Base-by-base conservation (phyloP, 2,888 invertebrate species). In the Drosophila mimetica region DNA sequence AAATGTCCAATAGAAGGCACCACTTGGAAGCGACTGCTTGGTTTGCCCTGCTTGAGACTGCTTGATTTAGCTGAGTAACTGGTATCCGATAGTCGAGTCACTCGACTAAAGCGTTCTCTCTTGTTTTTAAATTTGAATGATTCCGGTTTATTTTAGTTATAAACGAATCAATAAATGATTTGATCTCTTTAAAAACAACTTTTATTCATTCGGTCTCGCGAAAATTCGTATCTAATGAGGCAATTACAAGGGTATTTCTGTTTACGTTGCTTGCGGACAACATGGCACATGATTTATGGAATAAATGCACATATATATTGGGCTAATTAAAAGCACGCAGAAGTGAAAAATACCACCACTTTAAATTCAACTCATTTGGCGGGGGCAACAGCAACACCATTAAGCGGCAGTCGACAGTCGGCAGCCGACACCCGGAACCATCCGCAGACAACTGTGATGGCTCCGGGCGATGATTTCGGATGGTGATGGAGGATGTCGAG, bases 241-340 rank as follows among this genome's bases (percentile, higher is more conserved):
- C 20, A 47, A 46, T 64, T 37, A 34, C 30, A 34, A 36, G 69
- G 28, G 42, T 20, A 36, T 44, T 54, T 36, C 20, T 39, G 25
- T 11, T 36, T 8, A 8, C 22, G 11, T n/a, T 34, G 20, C 34
- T 28, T 8, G 47, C 28, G 13, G 30, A 16, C 37, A 20, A 25
- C 13, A 2, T 13, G 34, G 25, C 70, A 48, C 63, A 54, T 88
- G 88, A 80, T 80, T 86, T 76, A 82, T 82, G 86, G 41, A 14
- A 18, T 20, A 30, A 36, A 54, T 57, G 4, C 22, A 52, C 11
- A 18, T 39, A 18, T 39, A 41, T 47, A 28, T 70, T 42, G 36
- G 71, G 74, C 76, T 80, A 79, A 80, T 80, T 80, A 80, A 80
- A 79, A 82, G 67, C 86, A 82, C 66, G 75, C 57, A 50, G 34